Conservation (phyloP, 2,888 invertebrate genomes). For the Tipula vernalis region DNA sequence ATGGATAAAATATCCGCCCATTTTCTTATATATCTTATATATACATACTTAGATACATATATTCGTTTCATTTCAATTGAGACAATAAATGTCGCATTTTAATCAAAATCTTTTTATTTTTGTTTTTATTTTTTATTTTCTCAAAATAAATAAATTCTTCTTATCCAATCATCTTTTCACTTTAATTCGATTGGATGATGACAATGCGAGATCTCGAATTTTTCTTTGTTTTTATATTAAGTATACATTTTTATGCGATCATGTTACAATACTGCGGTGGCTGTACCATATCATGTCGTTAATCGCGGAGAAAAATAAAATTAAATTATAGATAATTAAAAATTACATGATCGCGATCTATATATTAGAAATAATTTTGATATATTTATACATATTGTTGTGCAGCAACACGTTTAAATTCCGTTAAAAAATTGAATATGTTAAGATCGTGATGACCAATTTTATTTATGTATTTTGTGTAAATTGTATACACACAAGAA, state of each 20-base stretch:
- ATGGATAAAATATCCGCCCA: not conserved
- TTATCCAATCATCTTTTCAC: not conserved
- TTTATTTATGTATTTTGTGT: not conserved
- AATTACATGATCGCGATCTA: not conserved
- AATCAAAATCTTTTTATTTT: not conserved
- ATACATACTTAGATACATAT: not conserved
- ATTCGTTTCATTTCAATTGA: not conserved
- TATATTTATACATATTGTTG: too few species aligned
- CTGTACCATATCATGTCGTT: not conserved
- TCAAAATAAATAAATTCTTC: not conserved
- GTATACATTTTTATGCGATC: not conserved
- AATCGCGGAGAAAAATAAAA: not conserved
- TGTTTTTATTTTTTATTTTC: not conserved
- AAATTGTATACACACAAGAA: not conserved
- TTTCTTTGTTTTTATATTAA: not conserved
- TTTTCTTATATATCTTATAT: not conserved
- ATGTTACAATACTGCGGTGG: not conserved
- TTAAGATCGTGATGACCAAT: not conserved
- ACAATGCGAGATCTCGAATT: not conserved
- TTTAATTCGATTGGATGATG: not conserved
- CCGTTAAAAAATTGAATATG: not conserved
- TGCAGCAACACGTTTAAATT: not conserved
- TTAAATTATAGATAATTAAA: not conserved
- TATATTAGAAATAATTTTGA: not conserved
- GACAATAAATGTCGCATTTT: conserved; percentile 4